Conservation (phyloP, 2,113 vertebrate genomes). For the Cyprinodon tularosa region DNA sequence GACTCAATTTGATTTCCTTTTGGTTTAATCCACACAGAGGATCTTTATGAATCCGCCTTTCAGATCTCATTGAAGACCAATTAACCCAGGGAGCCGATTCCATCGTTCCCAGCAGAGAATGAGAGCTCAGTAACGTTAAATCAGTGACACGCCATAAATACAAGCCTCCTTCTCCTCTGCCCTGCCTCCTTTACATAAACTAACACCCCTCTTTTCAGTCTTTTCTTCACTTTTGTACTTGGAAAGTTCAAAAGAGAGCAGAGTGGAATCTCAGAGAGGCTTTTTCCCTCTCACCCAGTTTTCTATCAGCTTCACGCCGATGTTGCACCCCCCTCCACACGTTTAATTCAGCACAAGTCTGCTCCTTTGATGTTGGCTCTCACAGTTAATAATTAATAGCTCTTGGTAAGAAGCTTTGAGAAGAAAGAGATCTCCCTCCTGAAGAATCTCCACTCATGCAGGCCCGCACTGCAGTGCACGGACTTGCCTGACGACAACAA, state of each 20-base stretch:
- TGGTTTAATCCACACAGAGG: conserved; percentile 37
- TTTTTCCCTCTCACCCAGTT: conserved; percentile 70
- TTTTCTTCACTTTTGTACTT: conserved; percentile 23
- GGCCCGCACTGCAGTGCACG: conserved; percentile 68
- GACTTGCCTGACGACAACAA: conserved; percentile 78
- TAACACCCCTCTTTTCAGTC: conserved; percentile 24
- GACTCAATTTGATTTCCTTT: conserved; percentile 28
- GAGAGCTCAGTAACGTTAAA: conserved; percentile 21
- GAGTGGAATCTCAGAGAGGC: conserved; percentile 41
- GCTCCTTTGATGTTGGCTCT: conserved; percentile 81
- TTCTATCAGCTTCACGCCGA: conserved; percentile 48
- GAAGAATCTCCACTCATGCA: conserved; percentile 74
- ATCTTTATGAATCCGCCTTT: conserved; percentile 47
- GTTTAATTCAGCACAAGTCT: conserved; percentile 70
- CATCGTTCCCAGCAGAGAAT: conserved; percentile 29
- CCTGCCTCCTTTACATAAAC: conserved; percentile 47
- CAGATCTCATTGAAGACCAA: conserved; percentile 50
- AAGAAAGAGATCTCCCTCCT: conserved; percentile 71
- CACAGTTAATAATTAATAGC: conserved; percentile 79
- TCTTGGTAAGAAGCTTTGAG: conserved; percentile 74
- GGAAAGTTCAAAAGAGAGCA: conserved; percentile 55
- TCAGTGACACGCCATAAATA: background rate
- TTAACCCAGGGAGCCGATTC: conserved; percentile 49
- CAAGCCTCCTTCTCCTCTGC: conserved; percentile 10
- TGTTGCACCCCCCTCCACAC: conserved; percentile 53